These are phyloP conservation scores for Serripes groenlandicus DNA, from an alignment of 2,888 invertebrate genomes.

Conservation along the genomic window DNA sequence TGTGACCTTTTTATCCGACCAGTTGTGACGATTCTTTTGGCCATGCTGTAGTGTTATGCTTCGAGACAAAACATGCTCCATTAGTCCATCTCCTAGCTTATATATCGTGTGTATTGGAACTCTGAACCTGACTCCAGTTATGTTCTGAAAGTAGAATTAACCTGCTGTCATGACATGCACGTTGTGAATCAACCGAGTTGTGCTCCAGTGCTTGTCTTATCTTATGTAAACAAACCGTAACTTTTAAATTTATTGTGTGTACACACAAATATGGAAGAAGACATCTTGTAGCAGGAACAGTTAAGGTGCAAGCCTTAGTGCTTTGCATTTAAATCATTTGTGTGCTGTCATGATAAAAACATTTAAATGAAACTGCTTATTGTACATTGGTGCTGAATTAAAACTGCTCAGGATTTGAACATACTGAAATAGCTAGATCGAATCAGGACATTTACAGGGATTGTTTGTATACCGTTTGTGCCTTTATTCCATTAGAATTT, in stretches of 20 bases:
- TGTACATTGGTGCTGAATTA: slow-evolving; percentile 19
- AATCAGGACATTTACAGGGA: slow-evolving; percentile 1
- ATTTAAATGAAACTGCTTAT: neutral
- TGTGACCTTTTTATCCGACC: slow-evolving; percentile 61
- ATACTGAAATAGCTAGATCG: neutral
- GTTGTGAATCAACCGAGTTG: neutral
- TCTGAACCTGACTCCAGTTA: neutral
- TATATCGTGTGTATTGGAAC: neutral
- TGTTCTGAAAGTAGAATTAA: neutral
- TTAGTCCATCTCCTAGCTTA: neutral
- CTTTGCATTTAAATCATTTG: slow-evolving; percentile 52
- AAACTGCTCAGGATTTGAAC: slow-evolving; percentile 16
- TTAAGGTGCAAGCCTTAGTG: slow-evolving; percentile 60
- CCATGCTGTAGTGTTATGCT: slow-evolving; percentile 17
- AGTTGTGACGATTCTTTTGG: slow-evolving; percentile 26
- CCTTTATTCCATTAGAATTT: slow-evolving; percentile 12
- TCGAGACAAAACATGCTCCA: neutral
- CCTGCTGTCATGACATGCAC: neutral
- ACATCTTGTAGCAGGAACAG: slow-evolving; percentile 61
- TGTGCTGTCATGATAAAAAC: neutral
- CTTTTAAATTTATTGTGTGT: neutral
- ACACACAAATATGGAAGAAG: slow-evolving; percentile 52
- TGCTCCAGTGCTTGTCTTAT: slow-evolving; percentile 16
- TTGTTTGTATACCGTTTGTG: slow-evolving; percentile 14
- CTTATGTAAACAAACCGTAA: slow-evolving; percentile 34